Base-by-base conservation (phyloP, 37 sponge, comb jelly and placozoan species). In the Cladorhizidae sp. region DNA sequence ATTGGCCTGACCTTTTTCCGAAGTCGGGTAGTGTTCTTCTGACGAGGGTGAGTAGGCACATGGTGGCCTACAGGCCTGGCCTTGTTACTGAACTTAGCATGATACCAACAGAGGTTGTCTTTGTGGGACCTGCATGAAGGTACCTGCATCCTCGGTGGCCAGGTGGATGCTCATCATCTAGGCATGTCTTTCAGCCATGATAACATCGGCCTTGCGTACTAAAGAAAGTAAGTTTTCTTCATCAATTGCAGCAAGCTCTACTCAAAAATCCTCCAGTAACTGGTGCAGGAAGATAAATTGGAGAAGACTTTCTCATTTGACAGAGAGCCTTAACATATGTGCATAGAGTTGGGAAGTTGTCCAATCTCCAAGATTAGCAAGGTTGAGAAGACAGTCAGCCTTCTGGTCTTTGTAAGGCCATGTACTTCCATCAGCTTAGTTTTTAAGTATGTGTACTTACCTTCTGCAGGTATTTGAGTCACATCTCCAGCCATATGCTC, bases 281-380 rank as follows among this genome's bases (percentile, higher is more conserved):
- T 22, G 62, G n/a, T 17, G n/a, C 22, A 61, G 22, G 62, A 22
- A 61, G 25, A 61, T 22, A 26, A 8, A 26, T 61, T 28, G 62
- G 25, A 61, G 62, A 11, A 61, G 17, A 28, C 6, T 17, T 8
- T 61, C 62, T 28, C 62, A 17, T 23, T 22, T 28, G 25, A 22
- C 62, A 17, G 17, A 23, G 20, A 11, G 62, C 5, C 62, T 28
- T 6, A 26, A 17, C 17, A 33, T 69, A 39, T 33, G 65, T 64
- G 65, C 65, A 64, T n/a, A 64, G 32, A 64, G 65, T n/a, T 64
- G 65, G 11, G 70, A 69, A 41, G 70, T 35, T 40, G 26, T 69
- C 40, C 40, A 69, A 18, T 69, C 70, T 33, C 70, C 70, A 35
- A 69, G 40, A 21, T 8, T 8, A 8, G 15, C 33, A 8, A 33